Conservation (phyloP, 2,888 invertebrate species). For the Orchesella flavescens region DNA sequence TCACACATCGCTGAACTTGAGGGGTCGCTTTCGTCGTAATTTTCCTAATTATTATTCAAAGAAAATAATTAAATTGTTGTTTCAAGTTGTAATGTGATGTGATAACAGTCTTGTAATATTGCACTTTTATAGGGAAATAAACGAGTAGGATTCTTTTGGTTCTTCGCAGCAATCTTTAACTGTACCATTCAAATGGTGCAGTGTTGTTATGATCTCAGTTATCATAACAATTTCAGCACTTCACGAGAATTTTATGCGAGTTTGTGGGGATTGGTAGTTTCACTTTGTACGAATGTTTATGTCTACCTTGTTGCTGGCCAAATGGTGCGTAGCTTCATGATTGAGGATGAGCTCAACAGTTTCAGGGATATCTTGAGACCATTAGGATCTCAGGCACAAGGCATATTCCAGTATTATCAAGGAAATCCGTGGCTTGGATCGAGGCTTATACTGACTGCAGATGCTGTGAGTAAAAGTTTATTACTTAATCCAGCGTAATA, state of each 20-base stretch:
- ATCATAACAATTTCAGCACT: constrained; percentile 23
- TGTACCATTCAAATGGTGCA: constrained; percentile 50
- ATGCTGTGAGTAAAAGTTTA: constrained; percentile 37
- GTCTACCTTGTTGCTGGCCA: constrained; percentile 49
- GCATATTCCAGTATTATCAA: constrained; percentile 45
- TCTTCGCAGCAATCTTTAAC: constrained; percentile 35
- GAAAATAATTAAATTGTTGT: too few species aligned
- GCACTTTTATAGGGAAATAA: constrained; percentile 43
- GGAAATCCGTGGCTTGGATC: constrained; percentile 39
- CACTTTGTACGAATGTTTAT: constrained; percentile 24
- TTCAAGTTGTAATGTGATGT: too few species aligned
- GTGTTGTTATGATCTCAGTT: constrained; percentile 54
- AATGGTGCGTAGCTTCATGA: constrained; percentile 41
- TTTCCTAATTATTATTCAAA: too few species aligned
- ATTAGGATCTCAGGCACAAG: constrained; percentile 28
- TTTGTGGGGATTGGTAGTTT: constrained; percentile 27
- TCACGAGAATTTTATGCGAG: constrained; percentile 30
- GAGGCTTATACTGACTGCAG: constrained; percentile 24
- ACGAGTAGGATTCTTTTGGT: constrained; percentile 34
- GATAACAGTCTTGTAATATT: too few species aligned
- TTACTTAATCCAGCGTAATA: constrained; percentile 1
- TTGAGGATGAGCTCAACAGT: constrained; percentile 39
- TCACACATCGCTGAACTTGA: too few species aligned
- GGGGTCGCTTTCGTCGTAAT: too few species aligned
- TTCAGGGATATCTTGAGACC: constrained; percentile 42